Percentiles rank a stretch among this genome's conserved stretches.
These are phyloP conservation scores for Celastrina argiolus DNA, from an alignment of 2,888 invertebrate genomes.

Conservation along the genomic window DNA sequence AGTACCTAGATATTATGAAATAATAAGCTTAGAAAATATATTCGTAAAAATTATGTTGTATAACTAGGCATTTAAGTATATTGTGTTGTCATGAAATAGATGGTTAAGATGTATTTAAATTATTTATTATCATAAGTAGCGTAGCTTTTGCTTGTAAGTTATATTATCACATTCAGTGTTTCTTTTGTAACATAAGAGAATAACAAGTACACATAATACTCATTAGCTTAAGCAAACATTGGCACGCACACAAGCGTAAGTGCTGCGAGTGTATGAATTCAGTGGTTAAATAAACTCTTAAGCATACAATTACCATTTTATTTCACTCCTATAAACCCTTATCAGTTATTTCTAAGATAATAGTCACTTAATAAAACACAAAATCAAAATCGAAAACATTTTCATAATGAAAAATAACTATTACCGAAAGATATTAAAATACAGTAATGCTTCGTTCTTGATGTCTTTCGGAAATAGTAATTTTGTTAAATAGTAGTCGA, in stretches of 20 bases:
- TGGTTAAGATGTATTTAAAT: constrained; percentile 30
- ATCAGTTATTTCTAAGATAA: no score
- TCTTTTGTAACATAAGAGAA: constrained; percentile 44
- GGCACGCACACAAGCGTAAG: constrained; percentile 56
- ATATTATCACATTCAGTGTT: constrained; percentile 66
- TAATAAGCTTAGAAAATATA: constrained; percentile 21
- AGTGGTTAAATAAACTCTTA: constrained; percentile 32
- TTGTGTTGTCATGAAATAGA: constrained; percentile 50
- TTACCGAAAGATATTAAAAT: no score
- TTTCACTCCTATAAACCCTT: constrained; percentile 32
- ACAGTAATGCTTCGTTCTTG: no score
- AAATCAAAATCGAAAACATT: no score
- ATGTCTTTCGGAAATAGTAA: no score
- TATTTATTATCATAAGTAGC: constrained; percentile 26
- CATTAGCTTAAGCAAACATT: constrained; percentile 55
- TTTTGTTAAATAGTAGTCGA: no score
- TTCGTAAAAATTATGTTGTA: constrained; percentile 14
- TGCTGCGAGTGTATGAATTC: constrained; percentile 43
- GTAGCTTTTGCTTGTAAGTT: constrained; percentile 35
- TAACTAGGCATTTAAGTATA: constrained; percentile 40
- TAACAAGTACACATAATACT: constrained; percentile 70
- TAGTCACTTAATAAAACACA: no score
- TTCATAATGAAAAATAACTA: no score
- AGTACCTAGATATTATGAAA: constrained; percentile 15
- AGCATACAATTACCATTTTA: constrained; percentile 29